A percentile compares a stretch with the other conserved stretches of the same genome.
These are phyloP conservation scores for Latheticus oryzae DNA, from an alignment of 2,888 invertebrate species.

Conservation along the genomic window DNA sequence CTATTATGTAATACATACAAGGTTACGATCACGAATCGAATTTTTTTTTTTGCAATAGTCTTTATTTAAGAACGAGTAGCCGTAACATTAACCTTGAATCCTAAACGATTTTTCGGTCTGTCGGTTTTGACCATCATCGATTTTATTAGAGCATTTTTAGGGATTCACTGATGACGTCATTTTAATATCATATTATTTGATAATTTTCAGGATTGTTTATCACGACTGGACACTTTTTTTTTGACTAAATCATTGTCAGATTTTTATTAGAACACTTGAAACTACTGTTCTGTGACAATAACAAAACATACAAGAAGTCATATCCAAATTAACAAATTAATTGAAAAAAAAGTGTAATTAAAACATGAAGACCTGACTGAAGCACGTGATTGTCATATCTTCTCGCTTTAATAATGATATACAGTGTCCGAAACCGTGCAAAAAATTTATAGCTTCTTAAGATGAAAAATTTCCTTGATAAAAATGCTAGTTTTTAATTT, in stretches of 20 bases:
- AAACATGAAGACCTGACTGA: background rate
- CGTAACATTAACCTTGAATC: constrained; percentile 28
- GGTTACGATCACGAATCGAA: constrained; percentile 17
- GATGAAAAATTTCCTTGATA: no score
- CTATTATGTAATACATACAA: constrained; percentile 10
- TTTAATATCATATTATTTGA: no score
- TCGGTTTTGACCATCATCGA: constrained; percentile 8
- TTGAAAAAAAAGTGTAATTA: background rate
- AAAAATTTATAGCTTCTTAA: no score
- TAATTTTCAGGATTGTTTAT: no score
- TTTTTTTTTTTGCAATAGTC: constrained; percentile 15
- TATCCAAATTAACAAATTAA: background rate
- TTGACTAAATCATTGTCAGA: constrained; percentile 14
- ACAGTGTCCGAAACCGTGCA: no score
- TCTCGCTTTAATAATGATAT: no score
- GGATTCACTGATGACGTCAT: background rate
- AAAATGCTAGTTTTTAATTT: no score
- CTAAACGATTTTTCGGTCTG: constrained; percentile 12
- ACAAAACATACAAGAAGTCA: constrained; percentile 1
- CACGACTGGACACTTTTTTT: constrained; percentile 11
- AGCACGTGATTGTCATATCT: no score
- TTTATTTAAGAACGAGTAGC: constrained; percentile 2
- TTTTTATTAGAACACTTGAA: constrained; percentile 6
- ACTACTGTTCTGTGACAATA: constrained; percentile 13
- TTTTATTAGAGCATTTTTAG: background rate